Percentiles rank a stretch among this genome's conserved stretches.
phyloP scores from a whole-genome alignment of 2,113 vertebrate genomes.

The Menidia beryllina region DNA sequence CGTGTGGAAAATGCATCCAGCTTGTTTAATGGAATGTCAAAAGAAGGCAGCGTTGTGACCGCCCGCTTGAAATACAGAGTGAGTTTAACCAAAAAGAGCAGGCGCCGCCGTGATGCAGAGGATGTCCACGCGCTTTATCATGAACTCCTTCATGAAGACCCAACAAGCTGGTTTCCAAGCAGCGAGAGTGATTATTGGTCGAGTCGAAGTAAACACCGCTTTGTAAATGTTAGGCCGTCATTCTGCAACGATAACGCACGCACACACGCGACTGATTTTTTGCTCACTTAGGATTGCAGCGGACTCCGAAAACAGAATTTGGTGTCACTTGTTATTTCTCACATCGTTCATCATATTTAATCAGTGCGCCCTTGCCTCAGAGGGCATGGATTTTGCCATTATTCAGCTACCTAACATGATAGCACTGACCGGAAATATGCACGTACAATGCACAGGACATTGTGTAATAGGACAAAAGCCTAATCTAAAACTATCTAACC shows the following conservation, averaged over 20 bases:
- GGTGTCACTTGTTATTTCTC: slow-evolving; percentile 58
- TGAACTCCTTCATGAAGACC: slow-evolving; percentile 42
- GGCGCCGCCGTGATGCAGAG: slow-evolving; percentile 27
- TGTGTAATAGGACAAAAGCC: too few relatives aligned
- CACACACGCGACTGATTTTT: background rate
- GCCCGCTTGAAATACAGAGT: slow-evolving; percentile 72
- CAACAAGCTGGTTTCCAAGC: slow-evolving; percentile 38
- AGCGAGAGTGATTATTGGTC: slow-evolving; percentile 16
- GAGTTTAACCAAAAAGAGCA: slow-evolving; percentile 60
- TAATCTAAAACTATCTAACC: too few relatives aligned
- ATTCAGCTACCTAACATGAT: slow-evolving; percentile 52
- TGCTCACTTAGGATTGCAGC: slow-evolving; percentile 35
- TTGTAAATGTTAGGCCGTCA: background rate
- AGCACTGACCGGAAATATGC: slow-evolving; percentile 30
- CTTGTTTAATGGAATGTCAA: slow-evolving; percentile 77
- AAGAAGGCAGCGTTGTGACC: slow-evolving; percentile 68
- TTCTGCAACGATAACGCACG: slow-evolving; percentile 4
- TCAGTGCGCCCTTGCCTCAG: slow-evolving; percentile 49
- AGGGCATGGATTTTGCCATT: slow-evolving; percentile 55
- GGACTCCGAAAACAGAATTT: slow-evolving; percentile 49
- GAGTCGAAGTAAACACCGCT: slow-evolving; percentile 30
- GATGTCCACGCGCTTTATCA: slow-evolving; percentile 45
- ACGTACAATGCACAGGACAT: background rate
- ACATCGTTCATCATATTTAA: slow-evolving; percentile 58
- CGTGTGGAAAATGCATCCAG: slow-evolving; percentile 56